Base-by-base conservation (phyloP, 2,888 invertebrate species). In the Drosophila cognata region DNA sequence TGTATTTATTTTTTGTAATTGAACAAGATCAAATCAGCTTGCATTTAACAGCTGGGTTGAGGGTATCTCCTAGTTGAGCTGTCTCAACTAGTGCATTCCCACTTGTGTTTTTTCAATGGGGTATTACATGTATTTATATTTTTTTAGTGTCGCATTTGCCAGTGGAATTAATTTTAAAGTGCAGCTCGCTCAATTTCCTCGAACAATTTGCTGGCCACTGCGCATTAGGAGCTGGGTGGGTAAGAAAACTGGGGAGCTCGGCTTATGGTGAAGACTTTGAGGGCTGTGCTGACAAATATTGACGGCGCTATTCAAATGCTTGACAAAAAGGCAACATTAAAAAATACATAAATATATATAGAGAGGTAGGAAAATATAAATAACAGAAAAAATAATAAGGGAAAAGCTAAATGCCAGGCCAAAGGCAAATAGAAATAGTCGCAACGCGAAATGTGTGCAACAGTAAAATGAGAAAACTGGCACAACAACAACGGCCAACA, bases 181-280 rank as follows among this genome's bases (percentile, higher is more conserved):
- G 81, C 77, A 88, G 81, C 74, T 77, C 77, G 74, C 89, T 84
- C 77, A 86, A 88, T 84, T 84, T 84, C 89, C 87, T 83, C 71
- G 73, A 84, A 85, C 80, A 62, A 82, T 85, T 84, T 84, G 86
- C 79, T 72, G 74, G 66, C 84, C 63, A 41, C 52, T 64, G 66
- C 66, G 71, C 81, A 75, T 73, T 85, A 71, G 4, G 29, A 58
- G 65, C 38, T 56, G 16, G 38, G 28, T 16, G n/a, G 25, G 10
- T 3, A 0, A n/a, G 6, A 7, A 3, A 33, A 66, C 51, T 51
- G n/a, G 28, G 31, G 61, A 77, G 29, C 61, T 52, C 13, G n/a
- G 69, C 69, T 56, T 56, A 61, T 43, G 66, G 31, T 36, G 65
- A 41, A 50, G 69, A 60, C 75, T 74, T 65, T 70, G 51, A 55